Percentiles rank a stretch among this genome's conserved stretches.
Conservation (phyloP, 1,140 invertebrate species). For the Sitobion miscanthi region DNA sequence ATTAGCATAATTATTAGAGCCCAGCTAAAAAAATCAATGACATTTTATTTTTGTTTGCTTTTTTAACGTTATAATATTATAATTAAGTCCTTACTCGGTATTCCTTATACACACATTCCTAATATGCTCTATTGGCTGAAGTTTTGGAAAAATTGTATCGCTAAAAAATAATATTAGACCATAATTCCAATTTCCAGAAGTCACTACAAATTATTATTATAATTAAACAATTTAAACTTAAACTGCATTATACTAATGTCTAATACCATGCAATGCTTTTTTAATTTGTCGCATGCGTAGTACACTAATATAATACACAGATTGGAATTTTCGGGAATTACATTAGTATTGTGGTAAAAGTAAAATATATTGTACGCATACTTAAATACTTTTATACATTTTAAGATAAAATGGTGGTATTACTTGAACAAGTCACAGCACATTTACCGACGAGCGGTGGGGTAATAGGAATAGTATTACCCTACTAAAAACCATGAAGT, state of each 20-base stretch:
- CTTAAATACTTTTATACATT: not conserved
- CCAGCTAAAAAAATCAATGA: not conserved
- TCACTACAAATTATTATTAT: not conserved
- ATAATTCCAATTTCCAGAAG: not conserved
- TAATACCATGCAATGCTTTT: too few relatives aligned
- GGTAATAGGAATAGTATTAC: not conserved
- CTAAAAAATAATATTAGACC: not conserved
- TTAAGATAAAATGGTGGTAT: not conserved
- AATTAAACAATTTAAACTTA: not conserved
- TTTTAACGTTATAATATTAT: not conserved
- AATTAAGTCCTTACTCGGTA: not conserved
- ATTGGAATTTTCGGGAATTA: too few relatives aligned
- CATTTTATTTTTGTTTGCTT: not conserved
- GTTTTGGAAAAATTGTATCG: not conserved
- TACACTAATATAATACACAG: too few relatives aligned
- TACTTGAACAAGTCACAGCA: not conserved
- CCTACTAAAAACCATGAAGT: not conserved
- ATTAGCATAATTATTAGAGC: conserved; percentile 14
- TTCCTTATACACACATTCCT: not conserved
- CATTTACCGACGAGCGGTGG: not conserved
- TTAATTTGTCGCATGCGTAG: too few relatives aligned
- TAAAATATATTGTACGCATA: not conserved
- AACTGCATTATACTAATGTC: not conserved
- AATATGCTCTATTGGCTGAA: not conserved
- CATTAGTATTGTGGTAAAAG: too few relatives aligned